These are phyloP conservation scores for Chondrilla cf. caribensis DNA, from an alignment of 37 sponge, comb jelly and placozoan genomes.

Conservation along the genomic window DNA sequence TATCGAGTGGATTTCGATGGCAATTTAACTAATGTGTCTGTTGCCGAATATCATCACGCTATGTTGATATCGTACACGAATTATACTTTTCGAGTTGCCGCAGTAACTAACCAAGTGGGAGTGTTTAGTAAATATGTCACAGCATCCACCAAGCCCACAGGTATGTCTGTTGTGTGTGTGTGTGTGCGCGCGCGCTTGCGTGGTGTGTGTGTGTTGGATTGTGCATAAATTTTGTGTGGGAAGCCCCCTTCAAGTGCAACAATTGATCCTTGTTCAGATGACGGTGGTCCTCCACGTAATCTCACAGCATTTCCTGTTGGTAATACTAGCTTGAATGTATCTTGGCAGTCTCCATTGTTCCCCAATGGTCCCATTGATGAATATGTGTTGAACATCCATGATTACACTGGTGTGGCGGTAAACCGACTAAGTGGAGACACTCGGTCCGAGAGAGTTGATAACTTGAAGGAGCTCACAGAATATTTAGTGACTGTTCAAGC, in stretches of 20 bases:
- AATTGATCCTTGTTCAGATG: too few species aligned
- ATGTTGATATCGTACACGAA: neutral
- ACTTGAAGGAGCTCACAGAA: neutral
- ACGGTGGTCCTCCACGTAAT: neutral
- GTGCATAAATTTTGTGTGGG: too few species aligned
- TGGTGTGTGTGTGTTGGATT: too few species aligned
- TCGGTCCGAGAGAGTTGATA: too few species aligned
- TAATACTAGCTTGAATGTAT: neutral
- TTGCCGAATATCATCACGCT: too few species aligned
- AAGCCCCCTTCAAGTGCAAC: too few species aligned
- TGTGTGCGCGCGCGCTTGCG: neutral
- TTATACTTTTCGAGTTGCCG: neutral
- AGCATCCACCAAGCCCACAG: neutral
- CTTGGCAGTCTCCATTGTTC: constrained; percentile 37
- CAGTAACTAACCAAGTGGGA: neutral
- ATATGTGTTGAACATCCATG: constrained; percentile 18
- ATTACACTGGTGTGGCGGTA: neutral
- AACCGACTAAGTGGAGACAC: too few species aligned
- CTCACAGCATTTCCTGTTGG: neutral
- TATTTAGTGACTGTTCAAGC: neutral
- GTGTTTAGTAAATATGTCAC: neutral
- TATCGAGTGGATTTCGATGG: neutral
- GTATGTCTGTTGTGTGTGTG: neutral
- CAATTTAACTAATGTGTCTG: neutral
- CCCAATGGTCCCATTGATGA: constrained; percentile 52